phyloP scores from a whole-genome alignment of 2,888 invertebrate species.

The Theretra japonica region DNA sequence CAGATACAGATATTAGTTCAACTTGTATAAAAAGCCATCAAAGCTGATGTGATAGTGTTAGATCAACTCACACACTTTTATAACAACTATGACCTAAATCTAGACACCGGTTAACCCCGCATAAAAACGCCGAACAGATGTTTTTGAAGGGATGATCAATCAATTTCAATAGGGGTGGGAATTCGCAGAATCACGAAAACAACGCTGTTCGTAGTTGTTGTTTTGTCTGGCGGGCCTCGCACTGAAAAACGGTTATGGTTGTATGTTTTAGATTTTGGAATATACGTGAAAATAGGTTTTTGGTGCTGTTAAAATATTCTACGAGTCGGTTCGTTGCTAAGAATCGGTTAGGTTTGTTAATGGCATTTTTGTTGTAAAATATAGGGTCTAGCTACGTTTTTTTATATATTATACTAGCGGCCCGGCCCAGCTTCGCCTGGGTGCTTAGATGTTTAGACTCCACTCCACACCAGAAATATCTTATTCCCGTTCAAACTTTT shows the following conservation, averaged over 20 bases:
- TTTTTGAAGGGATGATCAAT: conserved; percentile 39
- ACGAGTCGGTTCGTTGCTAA: too few relatives aligned
- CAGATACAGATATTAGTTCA: too few relatives aligned
- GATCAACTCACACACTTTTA: neutral
- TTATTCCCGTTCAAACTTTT: too few relatives aligned
- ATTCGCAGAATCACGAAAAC: conserved; percentile 11
- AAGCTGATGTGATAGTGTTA: neutral
- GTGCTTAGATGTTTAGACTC: too few relatives aligned
- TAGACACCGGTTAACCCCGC: neutral
- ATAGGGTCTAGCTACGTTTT: too few relatives aligned
- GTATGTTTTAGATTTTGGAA: neutral
- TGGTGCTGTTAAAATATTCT: too few relatives aligned
- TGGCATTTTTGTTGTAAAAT: too few relatives aligned
- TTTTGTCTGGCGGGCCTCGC: neutral
- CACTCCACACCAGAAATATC: too few relatives aligned
- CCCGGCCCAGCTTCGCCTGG: too few relatives aligned
- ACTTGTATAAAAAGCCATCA: too few relatives aligned
- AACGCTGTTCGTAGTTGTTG: neutral
- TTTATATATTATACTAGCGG: too few relatives aligned
- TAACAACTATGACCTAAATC: conserved; percentile 8
- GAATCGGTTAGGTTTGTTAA: too few relatives aligned
- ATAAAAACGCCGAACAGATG: conserved; percentile 35
- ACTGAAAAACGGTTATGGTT: neutral
- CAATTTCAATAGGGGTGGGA: conserved; percentile 28
- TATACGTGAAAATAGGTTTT: neutral